Base-by-base conservation (phyloP, 2,888 invertebrate genomes). In the Fragum fragum region DNA sequence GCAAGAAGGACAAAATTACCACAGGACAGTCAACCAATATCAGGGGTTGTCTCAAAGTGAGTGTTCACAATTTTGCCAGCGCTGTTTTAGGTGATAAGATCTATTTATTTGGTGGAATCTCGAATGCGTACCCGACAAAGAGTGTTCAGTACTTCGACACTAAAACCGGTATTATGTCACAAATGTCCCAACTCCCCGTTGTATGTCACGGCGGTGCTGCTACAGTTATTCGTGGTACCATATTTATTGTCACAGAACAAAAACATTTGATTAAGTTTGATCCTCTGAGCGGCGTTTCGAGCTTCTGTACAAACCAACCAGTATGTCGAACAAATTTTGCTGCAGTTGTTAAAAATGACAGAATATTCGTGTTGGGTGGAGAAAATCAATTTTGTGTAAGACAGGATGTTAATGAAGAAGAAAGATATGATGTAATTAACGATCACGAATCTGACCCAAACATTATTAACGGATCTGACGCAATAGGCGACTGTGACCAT, bases 111-210 rank as follows among this genome's bases (percentile, higher is more conserved):
- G 66, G 66, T 3, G 66, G 66, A 42, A 42, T 42, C 23, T 66
- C 66, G n/a, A 36, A 66, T 26, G 21, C 1, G 0, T 32, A 36
- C 11, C 66, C 66, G 5, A 36, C 36, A 5, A 66, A 42, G 42
- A 42, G 66, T 66, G 66, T 66, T 66, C 66, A 66, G 66, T 66
- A 66, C 26, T 66, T 42, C 66, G 26, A 66, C 26, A 66, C 66
- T 21, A 39, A 14, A 21, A 23, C 14, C 5, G 26, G 26, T 16
- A 16, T 39, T 1, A 21, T 66, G 3, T 32, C 42, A 23, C 66
- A 66, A 66, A 0, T 39, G 1, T 18, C 66, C 9, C 23, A 66
- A 11, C 26, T 66, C 3, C 66, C 66, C 6, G n/a, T 18, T 14
- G 66, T 42, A 23, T 66, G 66, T 42, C 39, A 66, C 23, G 66